Percentiles rank a stretch among this genome's conserved stretches.
Conservation (phyloP, 2,113 vertebrate genomes). For the Amblyopsis rosae region DNA sequence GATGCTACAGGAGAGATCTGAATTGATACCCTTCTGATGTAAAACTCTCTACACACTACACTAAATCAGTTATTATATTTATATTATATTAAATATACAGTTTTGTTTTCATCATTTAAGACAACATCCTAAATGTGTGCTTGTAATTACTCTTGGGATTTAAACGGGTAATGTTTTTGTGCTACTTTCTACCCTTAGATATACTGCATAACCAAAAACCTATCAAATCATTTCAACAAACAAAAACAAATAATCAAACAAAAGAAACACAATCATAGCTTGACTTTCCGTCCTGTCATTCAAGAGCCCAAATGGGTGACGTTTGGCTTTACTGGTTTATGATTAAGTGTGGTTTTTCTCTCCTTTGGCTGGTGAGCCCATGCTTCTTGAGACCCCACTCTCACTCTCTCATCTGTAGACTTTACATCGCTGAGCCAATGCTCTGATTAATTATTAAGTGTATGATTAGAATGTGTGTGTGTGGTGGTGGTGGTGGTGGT, state of each 20-base stretch:
- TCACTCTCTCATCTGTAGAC: slow-evolving; percentile 66
- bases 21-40: no score
- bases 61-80: no score
- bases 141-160: no score
- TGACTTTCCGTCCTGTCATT: slow-evolving; percentile 24
- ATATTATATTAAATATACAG: no score
- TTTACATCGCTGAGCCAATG: slow-evolving; percentile 61
- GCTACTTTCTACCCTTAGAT: background rate
- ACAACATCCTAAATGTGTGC: no score
- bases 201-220: no score
- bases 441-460: slow-evolving; percentile 70
- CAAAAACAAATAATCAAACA: background rate
- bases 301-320: slow-evolving; percentile 31
- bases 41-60: no score
- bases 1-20: no score
- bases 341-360: slow-evolving; percentile 17
- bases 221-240: background rate
- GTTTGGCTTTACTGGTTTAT: slow-evolving; percentile 30
- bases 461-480: slow-evolving; percentile 61
- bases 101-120: no score
- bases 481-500: background rate
- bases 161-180: no score
- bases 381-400: slow-evolving; percentile 43
- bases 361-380: slow-evolving; percentile 27
- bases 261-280: background rate